Evolutionary conservation across 2,888 invertebrate species (phyloP), one percentile per base, ranked within the genome.

Genomic region (Rhaphigaster nebulosa): DNA sequence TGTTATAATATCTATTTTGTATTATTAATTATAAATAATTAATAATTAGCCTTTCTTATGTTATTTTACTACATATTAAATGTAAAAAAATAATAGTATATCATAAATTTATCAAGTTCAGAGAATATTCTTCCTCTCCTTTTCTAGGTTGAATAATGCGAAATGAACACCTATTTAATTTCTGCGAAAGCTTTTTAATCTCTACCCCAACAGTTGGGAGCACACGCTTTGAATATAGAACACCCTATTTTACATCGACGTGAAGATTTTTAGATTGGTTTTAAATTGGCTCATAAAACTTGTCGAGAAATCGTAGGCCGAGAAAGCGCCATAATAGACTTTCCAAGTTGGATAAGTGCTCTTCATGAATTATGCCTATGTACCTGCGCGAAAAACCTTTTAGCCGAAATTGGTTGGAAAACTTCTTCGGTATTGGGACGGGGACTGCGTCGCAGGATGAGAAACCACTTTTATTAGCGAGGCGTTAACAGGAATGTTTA

Each of bases 201-300:
- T 65, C 65, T 65, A 3, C 29, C 29, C 65, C 65, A 26, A 56
- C 56, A 65, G 65, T 34, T 18, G 65, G 65, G 29, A 65, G 65
- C 65, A 65, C 29, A 65, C 65, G 65, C 65, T 65, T 65, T 65
- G 65, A 65, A 65, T 65, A 65, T 65, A 65, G 65, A 65, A 29
- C 29, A 29, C 65, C 65, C 65, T 65, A 65, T 65, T 65, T 65
- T 65, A 65, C 65, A 65, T 65, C 65, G 65, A 65, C 65, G 60
- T 60, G 29, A 65, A 65, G 65, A 65, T 65, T 65, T 65, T 65
- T 65, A 65, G 65, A 65, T 65, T 29, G 65, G 65, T 65, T 65
- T 65, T 65, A 65, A 65, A 65, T 65, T 65, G 65, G 15, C 65
- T 65, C 65, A 65, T 65, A 65, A 65, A 65, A 65, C 65, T 65